Percentiles rank a stretch among this genome's conserved stretches.
These are phyloP conservation scores for Ooceraea biroi DNA, from an alignment of 1,140 invertebrate genomes.

Conservation along the genomic window DNA sequence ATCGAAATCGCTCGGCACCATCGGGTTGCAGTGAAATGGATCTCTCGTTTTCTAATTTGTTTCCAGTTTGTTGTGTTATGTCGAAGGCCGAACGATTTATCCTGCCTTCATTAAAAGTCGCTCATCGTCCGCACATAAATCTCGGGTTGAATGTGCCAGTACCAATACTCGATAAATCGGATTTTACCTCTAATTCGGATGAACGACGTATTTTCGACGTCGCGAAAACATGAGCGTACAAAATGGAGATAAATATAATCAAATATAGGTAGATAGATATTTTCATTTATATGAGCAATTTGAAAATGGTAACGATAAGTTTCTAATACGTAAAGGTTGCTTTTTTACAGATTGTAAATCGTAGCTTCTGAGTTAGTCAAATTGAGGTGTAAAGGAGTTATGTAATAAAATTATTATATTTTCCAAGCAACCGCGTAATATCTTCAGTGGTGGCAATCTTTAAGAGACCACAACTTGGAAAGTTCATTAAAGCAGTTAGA, in stretches of 20 bases:
- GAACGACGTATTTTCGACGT: slow-evolving; percentile 7
- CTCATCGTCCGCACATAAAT: slow-evolving; percentile 67
- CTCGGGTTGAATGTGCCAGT: slow-evolving; percentile 43
- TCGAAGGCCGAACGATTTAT: slow-evolving; percentile 49
- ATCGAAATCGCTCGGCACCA: slow-evolving; percentile 65
- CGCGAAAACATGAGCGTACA: background rate
- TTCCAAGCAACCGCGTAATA: slow-evolving; percentile 46
- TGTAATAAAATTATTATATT: slow-evolving; percentile 48
- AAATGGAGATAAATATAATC: background rate
- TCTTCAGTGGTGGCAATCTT: slow-evolving; percentile 37
- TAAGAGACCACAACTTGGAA: slow-evolving; percentile 32
- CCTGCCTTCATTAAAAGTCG: slow-evolving; percentile 67
- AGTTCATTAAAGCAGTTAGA: slow-evolving; percentile 55
- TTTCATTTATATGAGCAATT: slow-evolving; percentile 5
- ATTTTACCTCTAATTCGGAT: slow-evolving; percentile 49
- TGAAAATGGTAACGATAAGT: background rate
- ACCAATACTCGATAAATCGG: slow-evolving; percentile 54
- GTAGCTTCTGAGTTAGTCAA: slow-evolving; percentile 10
- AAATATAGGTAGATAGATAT: background rate
- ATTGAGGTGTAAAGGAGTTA: slow-evolving; percentile 40
- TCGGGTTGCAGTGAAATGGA: slow-evolving; percentile 60
- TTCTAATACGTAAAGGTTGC: background rate
- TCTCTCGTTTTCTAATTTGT: background rate
- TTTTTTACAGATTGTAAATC: background rate
- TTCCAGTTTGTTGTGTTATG: slow-evolving; percentile 7